These are phyloP conservation scores for Suncus etruscus DNA, from an alignment of 2,113 vertebrate species.

Conservation along the genomic window DNA sequence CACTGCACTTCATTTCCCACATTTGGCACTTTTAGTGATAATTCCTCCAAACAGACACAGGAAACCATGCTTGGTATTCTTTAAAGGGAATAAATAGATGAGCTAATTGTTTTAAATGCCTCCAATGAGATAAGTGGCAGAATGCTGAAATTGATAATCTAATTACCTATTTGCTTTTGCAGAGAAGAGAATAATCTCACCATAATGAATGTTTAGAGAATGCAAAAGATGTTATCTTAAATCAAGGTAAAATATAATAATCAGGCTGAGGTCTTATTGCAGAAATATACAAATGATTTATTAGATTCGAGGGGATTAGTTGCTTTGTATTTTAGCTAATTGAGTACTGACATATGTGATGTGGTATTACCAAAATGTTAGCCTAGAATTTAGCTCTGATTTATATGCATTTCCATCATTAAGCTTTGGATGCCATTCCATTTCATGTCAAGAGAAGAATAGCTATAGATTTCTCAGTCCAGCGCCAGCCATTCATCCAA, in stretches of 20 bases:
- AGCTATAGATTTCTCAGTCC: slow-evolving; percentile 33
- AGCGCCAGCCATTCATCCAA: not conserved
- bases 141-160: slow-evolving; percentile 83
- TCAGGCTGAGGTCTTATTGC: slow-evolving; percentile 84
- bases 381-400: slow-evolving; percentile 83
- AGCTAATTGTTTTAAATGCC: slow-evolving; percentile 84
- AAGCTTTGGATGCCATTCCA: slow-evolving; percentile 75
- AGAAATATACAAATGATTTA: slow-evolving; percentile 80
- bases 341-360: slow-evolving; percentile 82
- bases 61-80: slow-evolving; percentile 64
- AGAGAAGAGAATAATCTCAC: slow-evolving; percentile 77
- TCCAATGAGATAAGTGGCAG: slow-evolving; percentile 83
- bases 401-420: slow-evolving; percentile 79
- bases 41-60: slow-evolving; percentile 71
- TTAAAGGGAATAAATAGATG: slow-evolving; percentile 76
- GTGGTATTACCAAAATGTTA: slow-evolving; percentile 82
- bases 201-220: slow-evolving; percentile 87
- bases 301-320: slow-evolving; percentile 71
- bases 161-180: slow-evolving; percentile 81
- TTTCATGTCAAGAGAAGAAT: slow-evolving; percentile 64
- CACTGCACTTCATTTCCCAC: slow-evolving; percentile 65
- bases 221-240: slow-evolving; percentile 86
- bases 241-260: slow-evolving; percentile 86
- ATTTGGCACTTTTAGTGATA: slow-evolving; percentile 62
- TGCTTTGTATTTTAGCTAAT: slow-evolving; percentile 82